Conservation (phyloP, 2,888 invertebrate species). For the Arctia plantaginis region DNA sequence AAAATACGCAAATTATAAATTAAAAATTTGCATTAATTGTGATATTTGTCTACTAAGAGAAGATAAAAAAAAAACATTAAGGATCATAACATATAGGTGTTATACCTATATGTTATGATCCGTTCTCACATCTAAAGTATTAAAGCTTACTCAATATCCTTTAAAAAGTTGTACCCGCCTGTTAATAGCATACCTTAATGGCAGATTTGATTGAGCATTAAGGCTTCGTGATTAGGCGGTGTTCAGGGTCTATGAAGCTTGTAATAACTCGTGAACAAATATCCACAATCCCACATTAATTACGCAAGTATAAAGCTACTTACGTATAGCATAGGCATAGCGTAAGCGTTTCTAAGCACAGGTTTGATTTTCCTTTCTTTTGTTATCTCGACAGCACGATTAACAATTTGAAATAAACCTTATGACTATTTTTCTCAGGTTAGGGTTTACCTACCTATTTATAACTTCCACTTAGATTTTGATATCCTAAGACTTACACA, state of each 20-base stretch:
- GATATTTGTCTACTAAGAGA: background rate
- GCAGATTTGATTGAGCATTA: conserved; percentile 4
- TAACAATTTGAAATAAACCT: background rate
- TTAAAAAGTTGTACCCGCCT: background rate
- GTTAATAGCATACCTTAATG: background rate
- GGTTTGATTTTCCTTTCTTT: background rate
- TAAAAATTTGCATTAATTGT: background rate
- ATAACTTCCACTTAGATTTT: background rate
- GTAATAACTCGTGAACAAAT: background rate
- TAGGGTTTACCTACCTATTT: background rate
- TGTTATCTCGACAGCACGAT: background rate
- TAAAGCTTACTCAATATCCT: background rate
- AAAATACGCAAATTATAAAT: too few relatives aligned
- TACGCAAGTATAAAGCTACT: background rate
- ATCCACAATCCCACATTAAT: background rate
- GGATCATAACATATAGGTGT: background rate
- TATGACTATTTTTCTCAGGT: background rate
- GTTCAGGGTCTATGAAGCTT: conserved; percentile 7
- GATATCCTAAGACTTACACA: background rate
- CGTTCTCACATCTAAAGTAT: background rate
- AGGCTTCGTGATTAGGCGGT: background rate
- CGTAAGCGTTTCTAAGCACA: background rate
- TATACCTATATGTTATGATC: background rate
- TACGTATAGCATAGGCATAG: background rate
- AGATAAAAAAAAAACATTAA: background rate